These are phyloP conservation scores for Yponomeuta malinellus DNA, from an alignment of 2,888 invertebrate species.

Conservation along the genomic window DNA sequence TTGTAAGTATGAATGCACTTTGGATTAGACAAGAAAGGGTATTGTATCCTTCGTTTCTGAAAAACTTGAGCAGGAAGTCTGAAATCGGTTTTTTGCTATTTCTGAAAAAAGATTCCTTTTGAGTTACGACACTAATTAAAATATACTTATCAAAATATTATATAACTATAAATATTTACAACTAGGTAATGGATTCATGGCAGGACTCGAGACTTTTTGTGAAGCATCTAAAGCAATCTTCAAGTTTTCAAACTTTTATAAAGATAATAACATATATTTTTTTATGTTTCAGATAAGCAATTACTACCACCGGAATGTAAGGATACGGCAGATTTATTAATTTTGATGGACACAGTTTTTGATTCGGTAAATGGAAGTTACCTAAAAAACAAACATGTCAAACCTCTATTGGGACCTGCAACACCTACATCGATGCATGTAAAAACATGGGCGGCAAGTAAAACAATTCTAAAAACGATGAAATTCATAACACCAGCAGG, in stretches of 20 bases:
- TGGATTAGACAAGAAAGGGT: too few relatives aligned
- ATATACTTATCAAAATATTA: not conserved
- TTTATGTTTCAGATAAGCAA: slow-evolving; percentile 9
- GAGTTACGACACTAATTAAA: not conserved
- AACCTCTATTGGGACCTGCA: not conserved
- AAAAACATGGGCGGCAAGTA: not conserved
- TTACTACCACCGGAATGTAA: slow-evolving; percentile 2
- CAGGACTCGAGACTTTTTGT: too few relatives aligned
- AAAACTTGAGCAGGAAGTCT: too few relatives aligned
- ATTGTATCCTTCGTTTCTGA: too few relatives aligned
- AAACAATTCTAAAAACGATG: slow-evolving; percentile 16
- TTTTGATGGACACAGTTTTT: not conserved
- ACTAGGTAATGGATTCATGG: not conserved
- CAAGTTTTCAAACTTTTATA: too few relatives aligned
- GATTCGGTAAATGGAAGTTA: not conserved
- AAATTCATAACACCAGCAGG: slow-evolving; percentile 19
- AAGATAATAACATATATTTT: not conserved
- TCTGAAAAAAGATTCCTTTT: too few relatives aligned
- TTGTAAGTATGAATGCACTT: too few relatives aligned
- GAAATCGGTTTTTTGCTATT: too few relatives aligned
- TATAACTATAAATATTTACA: not conserved
- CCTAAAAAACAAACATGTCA: not conserved
- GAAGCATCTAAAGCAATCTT: too few relatives aligned
- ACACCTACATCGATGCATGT: not conserved
- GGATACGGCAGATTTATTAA: slow-evolving; percentile 3